These are phyloP conservation scores for Mesembrinibis cayennensis DNA, from an alignment of 2,113 vertebrate genomes.

Conservation along the genomic window DNA sequence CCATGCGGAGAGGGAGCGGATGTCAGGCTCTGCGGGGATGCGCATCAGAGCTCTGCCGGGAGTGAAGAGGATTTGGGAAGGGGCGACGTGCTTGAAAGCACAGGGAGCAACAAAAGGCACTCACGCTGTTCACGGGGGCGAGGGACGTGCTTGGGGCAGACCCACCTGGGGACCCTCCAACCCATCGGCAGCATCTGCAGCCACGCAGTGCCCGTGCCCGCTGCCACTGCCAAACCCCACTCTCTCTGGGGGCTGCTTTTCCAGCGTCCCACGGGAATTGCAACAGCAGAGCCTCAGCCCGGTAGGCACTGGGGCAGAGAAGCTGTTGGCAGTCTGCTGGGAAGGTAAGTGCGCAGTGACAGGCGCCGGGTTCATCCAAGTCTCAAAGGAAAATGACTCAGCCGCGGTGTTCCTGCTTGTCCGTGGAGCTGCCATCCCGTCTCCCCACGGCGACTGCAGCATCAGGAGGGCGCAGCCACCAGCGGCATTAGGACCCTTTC, in stretches of 20 bases:
- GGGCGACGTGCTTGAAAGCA: not conserved
- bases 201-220: accelerated
- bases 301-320: not conserved
- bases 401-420: accelerated
- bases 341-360: not conserved
- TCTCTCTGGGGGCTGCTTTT: not conserved
- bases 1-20: accelerated
- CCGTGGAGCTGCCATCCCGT: accelerated
- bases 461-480: not conserved
- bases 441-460: accelerated
- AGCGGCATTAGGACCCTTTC: constrained; percentile 53
- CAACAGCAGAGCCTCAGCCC: not conserved
- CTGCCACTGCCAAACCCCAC: not conserved
- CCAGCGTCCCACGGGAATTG: not conserved
- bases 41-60: accelerated
- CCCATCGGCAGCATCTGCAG: accelerated
- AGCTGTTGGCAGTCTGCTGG: not conserved
- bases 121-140: accelerated
- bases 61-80: not conserved
- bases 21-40: accelerated
- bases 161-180: not conserved
- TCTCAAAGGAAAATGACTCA: not conserved
- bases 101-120: not conserved
- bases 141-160: accelerated
- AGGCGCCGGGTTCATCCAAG: not conserved